Percentiles rank a stretch among this genome's conserved stretches.
phyloP scores from a whole-genome alignment of 2,888 invertebrate genomes.

The Eledona agricola region DNA sequence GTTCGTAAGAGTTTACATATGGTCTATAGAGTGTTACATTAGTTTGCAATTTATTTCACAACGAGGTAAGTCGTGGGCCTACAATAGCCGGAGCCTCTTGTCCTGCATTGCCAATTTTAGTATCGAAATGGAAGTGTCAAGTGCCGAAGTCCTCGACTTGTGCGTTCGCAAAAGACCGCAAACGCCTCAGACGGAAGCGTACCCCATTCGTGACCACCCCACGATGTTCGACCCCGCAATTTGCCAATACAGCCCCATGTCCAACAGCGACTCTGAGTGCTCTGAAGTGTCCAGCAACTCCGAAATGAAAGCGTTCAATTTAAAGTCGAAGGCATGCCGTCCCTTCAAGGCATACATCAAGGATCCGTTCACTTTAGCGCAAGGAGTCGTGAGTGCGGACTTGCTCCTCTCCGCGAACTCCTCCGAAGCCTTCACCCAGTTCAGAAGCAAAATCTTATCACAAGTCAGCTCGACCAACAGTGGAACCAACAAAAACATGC shows the following conservation, averaged over 20 bases:
- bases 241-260: slow-evolving; percentile 38
- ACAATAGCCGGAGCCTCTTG: too few species aligned
- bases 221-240: slow-evolving; percentile 48
- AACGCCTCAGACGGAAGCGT: slow-evolving; percentile 2
- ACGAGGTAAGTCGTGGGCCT: too few species aligned
- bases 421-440: slow-evolving; percentile 75
- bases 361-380: slow-evolving; percentile 13
- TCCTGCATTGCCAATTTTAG: too few species aligned
- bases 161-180: slow-evolving; percentile 50
- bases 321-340: slow-evolving; percentile 62
- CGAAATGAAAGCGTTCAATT: slow-evolving; percentile 11
- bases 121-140: too few species aligned
- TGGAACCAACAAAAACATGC: slow-evolving; percentile 75
- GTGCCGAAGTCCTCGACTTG: slow-evolving; percentile 22
- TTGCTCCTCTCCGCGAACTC: slow-evolving; percentile 67
- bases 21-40: too few species aligned
- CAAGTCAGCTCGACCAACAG: slow-evolving; percentile 69
- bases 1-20: too few species aligned
- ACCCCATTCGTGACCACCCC: slow-evolving; percentile 35
- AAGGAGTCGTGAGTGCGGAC: slow-evolving; percentile 56
- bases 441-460: slow-evolving; percentile 73
- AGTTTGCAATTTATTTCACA: too few species aligned
- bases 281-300: slow-evolving; percentile 43
- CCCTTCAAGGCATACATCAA: slow-evolving; percentile 18
- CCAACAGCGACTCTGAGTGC: slow-evolving; percentile 44